Evolutionary conservation across 2,113 vertebrate species (phyloP).

Genomic region (Cyrtonyx montezumae): DNA sequence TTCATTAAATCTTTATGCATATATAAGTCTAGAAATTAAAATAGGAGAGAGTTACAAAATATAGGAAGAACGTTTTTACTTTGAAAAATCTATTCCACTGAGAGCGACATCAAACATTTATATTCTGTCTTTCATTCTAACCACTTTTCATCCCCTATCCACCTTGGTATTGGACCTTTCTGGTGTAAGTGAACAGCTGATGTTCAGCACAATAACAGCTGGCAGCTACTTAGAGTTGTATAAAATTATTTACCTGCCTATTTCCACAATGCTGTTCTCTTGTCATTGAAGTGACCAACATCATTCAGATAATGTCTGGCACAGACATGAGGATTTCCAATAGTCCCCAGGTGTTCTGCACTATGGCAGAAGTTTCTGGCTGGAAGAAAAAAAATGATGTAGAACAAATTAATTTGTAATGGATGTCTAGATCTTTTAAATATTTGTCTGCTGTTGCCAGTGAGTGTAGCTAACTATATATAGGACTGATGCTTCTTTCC

Average conservation of each 20-base stretch:
- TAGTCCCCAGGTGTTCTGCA: neutral
- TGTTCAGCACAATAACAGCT: neutral
- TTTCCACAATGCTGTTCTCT: neutral
- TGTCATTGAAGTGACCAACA: neutral
- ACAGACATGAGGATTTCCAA: neutral
- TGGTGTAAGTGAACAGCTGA: neutral
- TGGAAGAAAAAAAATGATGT: neutral
- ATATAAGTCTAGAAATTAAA: slow-evolving; percentile 7
- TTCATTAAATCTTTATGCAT: neutral
- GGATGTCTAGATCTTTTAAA: neutral
- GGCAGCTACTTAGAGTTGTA: neutral
- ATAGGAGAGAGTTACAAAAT: neutral
- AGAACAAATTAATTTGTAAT: neutral
- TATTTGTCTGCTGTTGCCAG: neutral
- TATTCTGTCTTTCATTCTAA: neutral
- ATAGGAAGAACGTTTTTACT: neutral
- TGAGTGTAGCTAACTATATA: neutral
- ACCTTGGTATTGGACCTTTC: neutral
- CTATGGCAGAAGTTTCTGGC: neutral
- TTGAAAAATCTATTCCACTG: slow-evolving; percentile 6
- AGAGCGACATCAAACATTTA: neutral
- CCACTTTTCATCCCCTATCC: neutral
- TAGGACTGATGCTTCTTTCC: neutral
- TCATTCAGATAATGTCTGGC: neutral
- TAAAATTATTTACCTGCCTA: neutral